phyloP scores from a whole-genome alignment of 2,113 vertebrate genomes.

The Gymnobelideus leadbeateri region DNA sequence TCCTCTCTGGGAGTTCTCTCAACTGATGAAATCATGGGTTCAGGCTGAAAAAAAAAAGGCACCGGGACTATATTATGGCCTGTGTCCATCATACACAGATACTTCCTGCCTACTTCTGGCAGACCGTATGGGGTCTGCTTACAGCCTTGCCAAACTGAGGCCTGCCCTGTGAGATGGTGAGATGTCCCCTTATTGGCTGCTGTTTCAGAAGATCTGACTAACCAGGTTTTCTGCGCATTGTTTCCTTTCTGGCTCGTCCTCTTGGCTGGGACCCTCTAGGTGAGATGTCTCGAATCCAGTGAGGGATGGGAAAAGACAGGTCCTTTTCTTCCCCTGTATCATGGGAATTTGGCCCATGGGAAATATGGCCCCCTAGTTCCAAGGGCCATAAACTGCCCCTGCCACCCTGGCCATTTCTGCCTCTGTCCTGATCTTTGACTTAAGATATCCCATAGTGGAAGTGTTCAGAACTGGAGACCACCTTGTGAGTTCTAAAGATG shows the following conservation, averaged over 20 bases:
- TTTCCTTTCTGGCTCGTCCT: not conserved
- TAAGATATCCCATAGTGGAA: not conserved
- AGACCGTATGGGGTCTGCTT: not conserved
- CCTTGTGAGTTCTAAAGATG: not conserved
- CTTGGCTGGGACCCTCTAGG: not conserved
- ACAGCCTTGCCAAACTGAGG: not conserved
- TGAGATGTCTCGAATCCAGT: not conserved
- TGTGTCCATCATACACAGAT: not conserved
- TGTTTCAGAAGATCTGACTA: not conserved
- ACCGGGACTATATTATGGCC: not conserved
- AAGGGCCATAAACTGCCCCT: not conserved
- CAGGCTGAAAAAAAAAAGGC: not conserved
- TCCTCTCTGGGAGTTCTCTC: not conserved
- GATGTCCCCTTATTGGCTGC: not conserved
- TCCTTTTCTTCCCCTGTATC: not conserved
- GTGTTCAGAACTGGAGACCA: not conserved
- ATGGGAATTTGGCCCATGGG: no score
- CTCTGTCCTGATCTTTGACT: not conserved
- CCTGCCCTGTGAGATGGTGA: not conserved
- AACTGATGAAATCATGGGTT: no score
- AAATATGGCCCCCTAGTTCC: not conserved
- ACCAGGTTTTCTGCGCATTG: not conserved
- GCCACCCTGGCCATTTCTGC: not conserved
- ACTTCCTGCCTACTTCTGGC: not conserved
- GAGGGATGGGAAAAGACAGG: not conserved